These are phyloP conservation scores for Calidris pugnax DNA, from an alignment of 2,113 vertebrate genomes.

Conservation along the genomic window DNA sequence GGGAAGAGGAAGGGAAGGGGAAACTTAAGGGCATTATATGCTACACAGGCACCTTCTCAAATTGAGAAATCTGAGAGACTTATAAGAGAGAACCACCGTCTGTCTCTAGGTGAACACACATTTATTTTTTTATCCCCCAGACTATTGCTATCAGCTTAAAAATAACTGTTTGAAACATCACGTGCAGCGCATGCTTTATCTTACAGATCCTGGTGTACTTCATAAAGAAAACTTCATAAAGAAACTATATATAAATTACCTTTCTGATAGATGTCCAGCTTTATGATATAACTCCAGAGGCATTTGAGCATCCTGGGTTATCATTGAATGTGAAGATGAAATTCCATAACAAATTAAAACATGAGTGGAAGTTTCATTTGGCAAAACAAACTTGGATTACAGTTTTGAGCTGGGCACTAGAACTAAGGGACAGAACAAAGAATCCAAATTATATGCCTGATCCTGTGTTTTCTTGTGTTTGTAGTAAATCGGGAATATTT, in stretches of 20 bases:
- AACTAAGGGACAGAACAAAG: background rate
- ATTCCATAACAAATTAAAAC: background rate
- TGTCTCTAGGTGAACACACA: background rate
- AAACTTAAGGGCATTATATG: background rate
- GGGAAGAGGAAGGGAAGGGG: background rate
- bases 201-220: background rate
- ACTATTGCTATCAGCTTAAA: constrained; percentile 3
- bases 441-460: background rate
- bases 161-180: background rate
- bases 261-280: background rate
- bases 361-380: background rate
- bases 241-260: background rate
- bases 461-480: background rate
- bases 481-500: background rate
- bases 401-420: background rate
- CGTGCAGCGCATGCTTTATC: background rate
- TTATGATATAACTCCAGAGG: background rate
- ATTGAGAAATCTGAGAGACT: background rate
- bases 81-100: background rate
- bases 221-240: background rate
- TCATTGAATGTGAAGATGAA: background rate
- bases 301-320: background rate
- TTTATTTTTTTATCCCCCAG: constrained; percentile 20
- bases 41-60: background rate
- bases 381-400: background rate